phyloP scores from a whole-genome alignment of 2,113 vertebrate species.

The Lethenteron reissneri region DNA sequence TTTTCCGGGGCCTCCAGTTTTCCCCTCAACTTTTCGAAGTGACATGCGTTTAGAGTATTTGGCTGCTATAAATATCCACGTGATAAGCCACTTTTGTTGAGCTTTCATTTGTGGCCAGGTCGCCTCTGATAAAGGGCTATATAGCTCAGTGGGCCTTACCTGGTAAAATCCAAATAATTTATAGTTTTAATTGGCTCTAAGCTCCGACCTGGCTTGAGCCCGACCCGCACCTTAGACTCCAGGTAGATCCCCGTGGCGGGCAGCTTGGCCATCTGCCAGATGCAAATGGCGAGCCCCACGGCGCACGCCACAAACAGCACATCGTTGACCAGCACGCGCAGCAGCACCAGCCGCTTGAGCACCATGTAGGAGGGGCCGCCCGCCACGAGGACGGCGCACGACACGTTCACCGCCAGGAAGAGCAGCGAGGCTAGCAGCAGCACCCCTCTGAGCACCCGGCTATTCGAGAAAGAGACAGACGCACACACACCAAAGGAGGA shows the following conservation, averaged over 20 bases:
- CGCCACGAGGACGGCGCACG: slow-evolving; percentile 62
- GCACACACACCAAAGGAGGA: too few species aligned
- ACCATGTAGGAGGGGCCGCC: not conserved
- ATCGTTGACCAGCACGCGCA: slow-evolving; percentile 60
- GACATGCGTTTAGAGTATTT: too few species aligned
- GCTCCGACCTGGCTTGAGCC: too few species aligned
- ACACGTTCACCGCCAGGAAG: slow-evolving; percentile 72
- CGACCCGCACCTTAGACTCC: slow-evolving; percentile 59
- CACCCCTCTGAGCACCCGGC: slow-evolving; percentile 52
- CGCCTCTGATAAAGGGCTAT: too few species aligned
- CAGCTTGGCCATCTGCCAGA: slow-evolving; percentile 81
- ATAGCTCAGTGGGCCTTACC: too few species aligned
- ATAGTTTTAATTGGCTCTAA: too few species aligned
- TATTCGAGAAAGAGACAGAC: slow-evolving; percentile 12
- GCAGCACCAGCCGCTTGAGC: slow-evolving; percentile 40
- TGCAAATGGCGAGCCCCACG: slow-evolving; percentile 55
- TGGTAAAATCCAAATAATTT: too few species aligned
- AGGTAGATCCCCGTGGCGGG: slow-evolving; percentile 93
- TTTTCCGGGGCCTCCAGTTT: too few species aligned
- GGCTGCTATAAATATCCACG: too few species aligned
- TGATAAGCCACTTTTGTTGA: too few species aligned
- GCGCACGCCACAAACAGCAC: slow-evolving; percentile 75
- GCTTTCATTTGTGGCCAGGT: too few species aligned
- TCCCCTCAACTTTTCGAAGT: too few species aligned
- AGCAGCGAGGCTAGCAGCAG: slow-evolving; percentile 60